These are phyloP conservation scores for Agonopterix alstromeriana DNA, from an alignment of 2,888 invertebrate species.

Conservation along the genomic window DNA sequence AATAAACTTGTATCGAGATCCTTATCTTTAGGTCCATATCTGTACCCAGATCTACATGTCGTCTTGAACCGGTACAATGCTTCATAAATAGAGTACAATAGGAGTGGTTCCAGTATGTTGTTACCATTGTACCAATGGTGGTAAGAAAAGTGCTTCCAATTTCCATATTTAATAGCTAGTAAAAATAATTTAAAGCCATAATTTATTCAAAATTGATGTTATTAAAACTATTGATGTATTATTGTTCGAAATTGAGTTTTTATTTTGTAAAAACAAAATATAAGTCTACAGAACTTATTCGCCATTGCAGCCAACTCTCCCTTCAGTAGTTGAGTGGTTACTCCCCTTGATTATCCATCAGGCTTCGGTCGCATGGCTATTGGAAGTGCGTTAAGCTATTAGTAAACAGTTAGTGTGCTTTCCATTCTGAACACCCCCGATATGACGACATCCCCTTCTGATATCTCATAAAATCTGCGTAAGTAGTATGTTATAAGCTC, in stretches of 20 bases:
- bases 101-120: slow-evolving; percentile 16
- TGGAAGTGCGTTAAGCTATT: slow-evolving; percentile 64
- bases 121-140: slow-evolving; percentile 8
- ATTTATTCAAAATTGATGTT: too few relatives aligned
- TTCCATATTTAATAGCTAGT: not conserved
- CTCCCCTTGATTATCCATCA: slow-evolving; percentile 19
- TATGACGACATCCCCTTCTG: too few relatives aligned
- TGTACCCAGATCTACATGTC: slow-evolving; percentile 30
- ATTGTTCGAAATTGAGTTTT: too few relatives aligned
- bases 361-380: slow-evolving; percentile 37
- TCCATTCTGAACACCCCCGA: not conserved
- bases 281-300: too few relatives aligned
- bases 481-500: not conserved
- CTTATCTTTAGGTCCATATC: slow-evolving; percentile 21
- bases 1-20: slow-evolving; percentile 25
- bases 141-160: slow-evolving; percentile 3
- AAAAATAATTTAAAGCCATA: too few relatives aligned
- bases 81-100: slow-evolving; percentile 42
- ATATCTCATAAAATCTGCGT: too few relatives aligned
- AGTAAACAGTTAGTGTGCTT: slow-evolving; percentile 51
- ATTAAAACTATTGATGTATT: too few relatives aligned
- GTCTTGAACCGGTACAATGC: slow-evolving; percentile 28
- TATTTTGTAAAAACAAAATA: too few relatives aligned
- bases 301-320: too few relatives aligned
- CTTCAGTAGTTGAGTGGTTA: too few relatives aligned